Evolutionary conservation across 2,888 invertebrate species (phyloP), one percentile per base, ranked within the genome.

Genomic region (Strigamia transsilvanica): DNA sequence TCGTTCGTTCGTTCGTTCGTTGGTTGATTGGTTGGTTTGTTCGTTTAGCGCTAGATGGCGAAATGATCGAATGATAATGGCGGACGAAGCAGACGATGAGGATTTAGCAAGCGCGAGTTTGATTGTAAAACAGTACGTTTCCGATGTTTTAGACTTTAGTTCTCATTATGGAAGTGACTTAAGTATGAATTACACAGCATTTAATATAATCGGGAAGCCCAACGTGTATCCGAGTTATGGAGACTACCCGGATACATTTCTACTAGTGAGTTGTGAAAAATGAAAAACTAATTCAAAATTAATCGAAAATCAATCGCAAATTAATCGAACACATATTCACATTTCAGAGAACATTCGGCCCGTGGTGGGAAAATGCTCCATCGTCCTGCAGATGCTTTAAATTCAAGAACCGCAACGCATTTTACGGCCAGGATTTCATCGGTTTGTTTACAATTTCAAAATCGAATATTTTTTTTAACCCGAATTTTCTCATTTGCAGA

Each of bases 91-190:
- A 3, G 27, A 27, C 27, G 27, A 27, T 27, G 1, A 27, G 2
- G 27, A 3, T 27, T 27, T 27, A 2, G 27, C 2, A 27, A 27
- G 3, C 1, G 27, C 27, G 27, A 3, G 27, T 3, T 3, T 1
- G 27, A 3, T 27, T 78, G n/a, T 82, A 56, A 73, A 82, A 51
- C 84, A 84, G 82, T 86, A 82, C 83, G 85, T 85, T 0, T 82
- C 82, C 78, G 85, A 86, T 82, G 86, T 88, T 15, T 84, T 85
- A 12, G 87, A 87, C 83, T 88, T 88, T 84, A 88, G 88, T 82
- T 88, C 88, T 9, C 88, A 89, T 83, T 89, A 89, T 85, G 88
- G 88, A n/a, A 87, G 86, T 82, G 88, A 88, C 82, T 85, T 84
- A 6, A 87, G 87, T 80, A 86, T 88, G 27, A 88, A 88, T 2